A percentile compares a stretch with the other conserved stretches of the same genome.
phyloP scores from a whole-genome alignment of 2,888 invertebrate species.

The Oxycera nigricornis region DNA sequence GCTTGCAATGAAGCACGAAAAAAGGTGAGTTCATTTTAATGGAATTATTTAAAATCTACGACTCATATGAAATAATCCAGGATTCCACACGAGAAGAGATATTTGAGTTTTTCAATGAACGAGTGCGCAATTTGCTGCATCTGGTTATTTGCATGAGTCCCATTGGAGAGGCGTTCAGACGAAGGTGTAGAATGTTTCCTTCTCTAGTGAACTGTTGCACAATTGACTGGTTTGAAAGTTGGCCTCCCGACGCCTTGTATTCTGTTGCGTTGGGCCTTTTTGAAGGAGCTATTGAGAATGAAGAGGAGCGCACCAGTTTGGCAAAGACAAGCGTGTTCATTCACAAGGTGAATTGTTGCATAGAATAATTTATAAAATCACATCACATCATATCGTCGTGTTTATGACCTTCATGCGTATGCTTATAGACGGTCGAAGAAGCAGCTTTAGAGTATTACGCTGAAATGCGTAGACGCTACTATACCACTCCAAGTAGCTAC shows the following conservation, averaged over 20 bases:
- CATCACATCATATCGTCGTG: too few species aligned
- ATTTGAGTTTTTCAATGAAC: conserved; percentile 83
- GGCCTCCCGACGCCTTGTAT: conserved; percentile 86
- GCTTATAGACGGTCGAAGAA: conserved; percentile 75
- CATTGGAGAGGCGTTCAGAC: conserved; percentile 85
- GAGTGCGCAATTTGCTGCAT: conserved; percentile 83
- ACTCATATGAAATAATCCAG: conserved; percentile 42
- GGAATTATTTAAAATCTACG: background rate
- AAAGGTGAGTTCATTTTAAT: conserved; percentile 62
- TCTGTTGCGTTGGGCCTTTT: conserved; percentile 82
- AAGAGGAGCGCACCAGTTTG: conserved; percentile 64
- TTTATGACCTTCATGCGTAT: too few species aligned
- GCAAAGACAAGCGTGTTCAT: conserved; percentile 75
- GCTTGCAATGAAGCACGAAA: conserved; percentile 75
- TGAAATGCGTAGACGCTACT: conserved; percentile 86
- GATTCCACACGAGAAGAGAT: conserved; percentile 78
- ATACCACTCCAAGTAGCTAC: conserved; percentile 92
- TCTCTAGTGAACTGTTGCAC: conserved; percentile 93
- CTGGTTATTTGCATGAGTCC: conserved; percentile 91
- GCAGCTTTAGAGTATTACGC: conserved; percentile 79
- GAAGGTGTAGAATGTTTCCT: conserved; percentile 92
- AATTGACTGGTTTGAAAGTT: conserved; percentile 93
- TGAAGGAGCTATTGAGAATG: conserved; percentile 65
- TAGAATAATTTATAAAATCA: background rate
- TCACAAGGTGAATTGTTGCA: conserved; percentile 66